phyloP scores from a whole-genome alignment of 2,797 vertebrate genomes.

The Sebastes itinus region DNA sequence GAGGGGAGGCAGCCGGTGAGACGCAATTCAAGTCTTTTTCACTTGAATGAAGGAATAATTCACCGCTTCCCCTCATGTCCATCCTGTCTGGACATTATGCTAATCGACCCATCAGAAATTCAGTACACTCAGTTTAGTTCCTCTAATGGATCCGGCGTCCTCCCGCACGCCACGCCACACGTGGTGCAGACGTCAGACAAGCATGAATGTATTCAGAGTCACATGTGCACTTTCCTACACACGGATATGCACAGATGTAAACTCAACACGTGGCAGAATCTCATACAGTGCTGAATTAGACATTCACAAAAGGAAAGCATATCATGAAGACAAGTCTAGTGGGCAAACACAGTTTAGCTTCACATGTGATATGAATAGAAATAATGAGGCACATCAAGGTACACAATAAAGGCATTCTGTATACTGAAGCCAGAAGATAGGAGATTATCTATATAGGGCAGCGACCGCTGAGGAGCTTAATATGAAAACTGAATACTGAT shows the following conservation, averaged over 20 bases:
- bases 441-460: constrained; percentile 50
- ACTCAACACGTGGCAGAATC: neutral
- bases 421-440: constrained; percentile 12
- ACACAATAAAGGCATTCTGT: constrained; percentile 5
- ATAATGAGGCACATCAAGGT: constrained; percentile 36
- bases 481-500: constrained; percentile 59
- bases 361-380: constrained; percentile 7
- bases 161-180: neutral
- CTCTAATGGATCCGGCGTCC: constrained; percentile 26
- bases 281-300: neutral
- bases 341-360: constrained; percentile 2
- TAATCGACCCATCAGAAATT: constrained; percentile 46
- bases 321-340: constrained; percentile 1
- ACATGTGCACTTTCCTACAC: neutral
- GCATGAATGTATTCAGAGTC: neutral
- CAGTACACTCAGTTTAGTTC: constrained; percentile 13
- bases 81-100: constrained; percentile 41
- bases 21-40: constrained; percentile 30
- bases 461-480: constrained; percentile 30
- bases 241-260: neutral
- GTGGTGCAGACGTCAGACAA: neutral
- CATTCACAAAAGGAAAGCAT: constrained; percentile 9
- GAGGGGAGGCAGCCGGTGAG: constrained; percentile 2
- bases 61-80: constrained; percentile 5
- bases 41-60: constrained; percentile 38